Conservation (phyloP, 2,888 invertebrate species). For the Acleris emargana region DNA sequence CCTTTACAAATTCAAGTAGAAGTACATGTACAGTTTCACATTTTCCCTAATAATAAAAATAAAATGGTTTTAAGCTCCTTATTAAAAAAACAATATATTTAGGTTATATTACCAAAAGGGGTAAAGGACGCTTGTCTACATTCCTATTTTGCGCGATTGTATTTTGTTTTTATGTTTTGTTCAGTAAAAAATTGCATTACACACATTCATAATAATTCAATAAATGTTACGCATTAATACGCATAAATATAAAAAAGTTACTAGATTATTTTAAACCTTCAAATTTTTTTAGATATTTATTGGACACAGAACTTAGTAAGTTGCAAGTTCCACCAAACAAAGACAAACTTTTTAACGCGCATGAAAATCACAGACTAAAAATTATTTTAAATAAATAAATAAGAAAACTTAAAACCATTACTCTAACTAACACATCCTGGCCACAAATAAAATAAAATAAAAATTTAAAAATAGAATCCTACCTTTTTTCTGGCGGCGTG, state of each 20-base stretch:
- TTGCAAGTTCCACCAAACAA: neutral
- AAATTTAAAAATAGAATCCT: slow-evolving; percentile 40
- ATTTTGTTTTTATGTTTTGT: no score
- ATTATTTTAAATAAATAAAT: neutral
- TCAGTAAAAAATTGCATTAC: no score
- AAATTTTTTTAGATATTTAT: neutral
- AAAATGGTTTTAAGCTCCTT: no score
- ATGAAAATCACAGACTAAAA: neutral
- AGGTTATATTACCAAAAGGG: no score
- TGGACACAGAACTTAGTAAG: neutral
- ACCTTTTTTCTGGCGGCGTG: slow-evolving; percentile 50
- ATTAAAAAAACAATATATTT: no score
- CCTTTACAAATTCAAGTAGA: slow-evolving; percentile 9
- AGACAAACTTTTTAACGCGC: slow-evolving; percentile 20
- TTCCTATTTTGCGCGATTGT: no score
- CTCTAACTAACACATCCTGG: neutral
- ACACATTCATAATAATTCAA: no score
- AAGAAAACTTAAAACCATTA: neutral
- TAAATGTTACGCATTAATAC: no score
- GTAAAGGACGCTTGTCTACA: no score
- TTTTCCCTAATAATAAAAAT: no score
- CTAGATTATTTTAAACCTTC: neutral
- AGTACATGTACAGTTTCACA: neutral
- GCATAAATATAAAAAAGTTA: no score
- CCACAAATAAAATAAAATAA: slow-evolving; percentile 8